Evolutionary conservation across 1,140 invertebrate genomes (phyloP).

Genomic region (Heliconius hermathena): DNA sequence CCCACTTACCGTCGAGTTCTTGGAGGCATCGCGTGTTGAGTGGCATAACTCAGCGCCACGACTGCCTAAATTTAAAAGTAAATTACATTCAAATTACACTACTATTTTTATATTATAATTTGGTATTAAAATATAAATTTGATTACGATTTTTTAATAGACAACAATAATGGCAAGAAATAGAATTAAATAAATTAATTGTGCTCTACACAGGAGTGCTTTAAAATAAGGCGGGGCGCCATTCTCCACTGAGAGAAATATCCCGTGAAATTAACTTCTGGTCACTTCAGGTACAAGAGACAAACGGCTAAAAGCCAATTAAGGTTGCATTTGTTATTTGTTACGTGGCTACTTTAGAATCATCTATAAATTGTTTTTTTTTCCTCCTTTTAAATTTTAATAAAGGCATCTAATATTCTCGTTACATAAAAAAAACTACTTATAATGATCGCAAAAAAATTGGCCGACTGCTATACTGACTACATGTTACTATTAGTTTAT

Average conservation of each 20-base stretch:
- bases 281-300: conserved; percentile 67
- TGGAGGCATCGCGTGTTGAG: no score
- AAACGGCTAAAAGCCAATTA: conserved; percentile 48
- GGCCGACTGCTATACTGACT: no score
- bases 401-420: background rate
- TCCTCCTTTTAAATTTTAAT: background rate
- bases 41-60: no score
- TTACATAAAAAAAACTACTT: background rate
- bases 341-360: background rate
- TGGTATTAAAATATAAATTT: no score
- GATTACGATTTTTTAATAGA: background rate
- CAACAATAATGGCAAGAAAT: background rate
- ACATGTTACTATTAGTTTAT: no score
- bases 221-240: conserved; percentile 54
- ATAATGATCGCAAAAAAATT: no score
- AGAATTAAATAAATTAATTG: conserved; percentile 54
- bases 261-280: conserved; percentile 73
- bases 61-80: no score
- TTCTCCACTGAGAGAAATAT: conserved; percentile 64
- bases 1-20: no score
- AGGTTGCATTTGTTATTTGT: conserved; percentile 14
- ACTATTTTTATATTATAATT: no score
- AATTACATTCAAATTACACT: no score
- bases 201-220: conserved; percentile 61
- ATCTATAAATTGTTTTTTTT: background rate